Evolutionary conservation across 2,113 vertebrate species (phyloP).

Genomic region (Oreochromis tanganicae): DNA sequence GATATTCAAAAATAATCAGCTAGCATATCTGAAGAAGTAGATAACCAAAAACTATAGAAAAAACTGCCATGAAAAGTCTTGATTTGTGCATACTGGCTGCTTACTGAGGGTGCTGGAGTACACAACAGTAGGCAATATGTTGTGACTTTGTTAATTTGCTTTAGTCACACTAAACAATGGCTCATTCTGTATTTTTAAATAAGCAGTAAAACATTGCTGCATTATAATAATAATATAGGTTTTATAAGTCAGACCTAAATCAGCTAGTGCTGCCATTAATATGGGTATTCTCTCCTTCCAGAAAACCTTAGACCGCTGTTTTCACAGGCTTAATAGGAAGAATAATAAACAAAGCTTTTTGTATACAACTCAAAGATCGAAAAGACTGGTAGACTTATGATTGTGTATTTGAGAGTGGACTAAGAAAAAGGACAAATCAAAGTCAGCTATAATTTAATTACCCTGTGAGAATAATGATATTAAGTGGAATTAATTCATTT

Average conservation of each 20-base stretch:
- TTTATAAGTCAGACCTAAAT: fast-evolving
- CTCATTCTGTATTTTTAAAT: background rate
- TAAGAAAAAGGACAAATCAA: background rate
- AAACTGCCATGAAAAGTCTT: background rate
- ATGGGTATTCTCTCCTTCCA: background rate
- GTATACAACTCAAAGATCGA: background rate
- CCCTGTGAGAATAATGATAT: background rate
- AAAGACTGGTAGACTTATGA: background rate
- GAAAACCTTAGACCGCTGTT: background rate
- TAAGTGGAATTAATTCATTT: background rate
- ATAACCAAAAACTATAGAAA: background rate
- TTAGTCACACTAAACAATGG: background rate
- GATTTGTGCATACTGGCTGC: background rate
- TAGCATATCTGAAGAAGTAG: fast-evolving
- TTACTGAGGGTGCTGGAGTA: background rate
- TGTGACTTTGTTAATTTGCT: background rate
- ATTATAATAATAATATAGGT: background rate
- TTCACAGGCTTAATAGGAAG: fast-evolving
- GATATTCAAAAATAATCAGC: background rate
- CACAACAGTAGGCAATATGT: background rate
- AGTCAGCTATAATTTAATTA: background rate
- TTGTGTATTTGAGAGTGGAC: background rate
- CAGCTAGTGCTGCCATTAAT: background rate
- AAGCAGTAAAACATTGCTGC: background rate
- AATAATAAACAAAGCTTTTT: background rate